Conservation (phyloP, 2,113 vertebrate genomes). For the Crotalus viridis region DNA sequence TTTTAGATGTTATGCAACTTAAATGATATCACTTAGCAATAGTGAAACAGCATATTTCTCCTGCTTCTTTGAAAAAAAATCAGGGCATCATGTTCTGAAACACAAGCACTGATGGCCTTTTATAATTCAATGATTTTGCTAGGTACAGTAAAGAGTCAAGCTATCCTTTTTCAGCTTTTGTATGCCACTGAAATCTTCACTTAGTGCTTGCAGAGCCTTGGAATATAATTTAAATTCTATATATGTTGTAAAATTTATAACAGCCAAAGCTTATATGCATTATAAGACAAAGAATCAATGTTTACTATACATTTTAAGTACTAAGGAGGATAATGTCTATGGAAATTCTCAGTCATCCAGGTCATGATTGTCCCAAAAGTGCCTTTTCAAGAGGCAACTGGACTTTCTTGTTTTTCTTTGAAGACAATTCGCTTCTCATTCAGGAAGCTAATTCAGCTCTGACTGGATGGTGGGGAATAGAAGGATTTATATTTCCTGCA, state of each 20-base stretch:
- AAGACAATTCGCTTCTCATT: no score
- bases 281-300: not conserved
- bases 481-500: no score
- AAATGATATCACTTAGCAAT: not conserved
- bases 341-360: no score
- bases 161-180: not conserved
- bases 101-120: not conserved
- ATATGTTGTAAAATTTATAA: not conserved
- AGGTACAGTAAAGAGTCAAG: not conserved
- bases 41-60: not conserved
- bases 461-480: no score
- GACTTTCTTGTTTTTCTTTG: no score
- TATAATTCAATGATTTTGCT: not conserved
- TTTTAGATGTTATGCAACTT: not conserved
- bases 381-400: no score
- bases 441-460: no score
- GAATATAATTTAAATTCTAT: not conserved
- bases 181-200: not conserved
- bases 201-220: not conserved
- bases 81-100: not conserved
- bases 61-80: not conserved
- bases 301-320: not conserved
- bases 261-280: not conserved
- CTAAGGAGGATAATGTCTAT: not conserved
- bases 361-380: no score